Conservation (phyloP, 1,140 invertebrate genomes). For the Micrasema longulum region DNA sequence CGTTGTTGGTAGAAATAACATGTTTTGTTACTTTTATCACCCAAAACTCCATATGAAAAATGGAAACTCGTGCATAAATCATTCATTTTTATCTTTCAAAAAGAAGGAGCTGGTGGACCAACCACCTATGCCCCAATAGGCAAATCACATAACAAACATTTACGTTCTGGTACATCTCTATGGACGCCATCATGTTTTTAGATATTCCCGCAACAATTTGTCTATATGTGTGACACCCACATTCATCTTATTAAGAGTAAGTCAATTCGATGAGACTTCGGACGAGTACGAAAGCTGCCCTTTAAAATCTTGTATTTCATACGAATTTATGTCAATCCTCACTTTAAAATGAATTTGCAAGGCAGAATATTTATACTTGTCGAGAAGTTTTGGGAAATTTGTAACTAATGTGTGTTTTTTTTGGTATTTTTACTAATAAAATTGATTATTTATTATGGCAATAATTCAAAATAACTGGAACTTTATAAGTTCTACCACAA, state of each 20-base stretch:
- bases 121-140: conserved; percentile 2
- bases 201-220: not conserved
- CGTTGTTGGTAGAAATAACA: not conserved
- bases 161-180: conserved; percentile 17
- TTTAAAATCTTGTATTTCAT: too few species aligned
- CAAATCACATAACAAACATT: conserved; percentile 17
- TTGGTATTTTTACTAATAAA: too few species aligned
- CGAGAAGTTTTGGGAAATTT: conserved; percentile 1
- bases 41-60: conserved; percentile 22
- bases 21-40: conserved; percentile 2
- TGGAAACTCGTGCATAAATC: conserved; percentile 14
- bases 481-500: too few species aligned
- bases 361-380: too few species aligned
- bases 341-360: too few species aligned
- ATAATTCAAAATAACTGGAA: too few species aligned
- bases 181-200: conserved; percentile 7
- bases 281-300: not conserved
- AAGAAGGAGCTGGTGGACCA: conserved; percentile 2
- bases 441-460: too few species aligned
- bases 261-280: not conserved
- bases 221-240: conserved; percentile 10
- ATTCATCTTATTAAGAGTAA: conserved; percentile 16
- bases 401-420: too few species aligned
- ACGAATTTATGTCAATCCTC: too few species aligned
- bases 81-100: conserved; percentile 22